A percentile compares a stretch with the other conserved stretches of the same genome.
Evolutionary conservation across 2,113 vertebrate species (phyloP).

Genomic region (Aythya baeri): DNA sequence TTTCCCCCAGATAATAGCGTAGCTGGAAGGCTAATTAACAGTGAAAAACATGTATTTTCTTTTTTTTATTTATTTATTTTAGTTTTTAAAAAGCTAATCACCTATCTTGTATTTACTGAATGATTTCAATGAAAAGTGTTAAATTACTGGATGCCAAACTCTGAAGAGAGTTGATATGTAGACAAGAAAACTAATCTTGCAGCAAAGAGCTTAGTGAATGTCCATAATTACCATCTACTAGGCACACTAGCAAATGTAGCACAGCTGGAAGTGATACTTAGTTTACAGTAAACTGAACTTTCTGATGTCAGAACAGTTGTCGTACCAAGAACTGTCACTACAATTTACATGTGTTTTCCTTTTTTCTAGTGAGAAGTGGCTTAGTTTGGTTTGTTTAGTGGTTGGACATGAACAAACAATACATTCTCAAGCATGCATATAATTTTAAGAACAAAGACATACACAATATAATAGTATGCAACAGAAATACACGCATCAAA

Average conservation of each 20-base stretch:
- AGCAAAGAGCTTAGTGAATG: conserved; percentile 17
- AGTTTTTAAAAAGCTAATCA: neutral
- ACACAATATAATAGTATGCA: neutral
- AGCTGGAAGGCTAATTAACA: conserved; percentile 17
- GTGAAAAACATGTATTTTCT: neutral
- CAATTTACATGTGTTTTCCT: conserved; percentile 17
- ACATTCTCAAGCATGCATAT: neutral
- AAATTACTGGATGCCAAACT: conserved; percentile 51
- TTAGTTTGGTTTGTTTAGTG: neutral
- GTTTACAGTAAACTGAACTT: conserved; percentile 5
- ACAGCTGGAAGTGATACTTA: conserved; percentile 48
- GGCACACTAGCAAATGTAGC: neutral
- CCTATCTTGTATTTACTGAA: conserved; percentile 37
- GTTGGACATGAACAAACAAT: neutral
- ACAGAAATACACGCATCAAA: neutral
- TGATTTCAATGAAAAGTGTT: conserved; percentile 58
- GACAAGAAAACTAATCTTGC: conserved; percentile 60
- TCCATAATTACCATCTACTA: conserved; percentile 37
- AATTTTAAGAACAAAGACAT: neutral
- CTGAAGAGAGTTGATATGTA: conserved; percentile 42
- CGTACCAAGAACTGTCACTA: neutral
- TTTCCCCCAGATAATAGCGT: neutral
- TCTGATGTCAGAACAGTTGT: neutral
- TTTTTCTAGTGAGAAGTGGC: neutral
- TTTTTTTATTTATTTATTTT: neutral